Percentiles rank a stretch among this genome's conserved stretches.
Conservation (phyloP, 1,140 invertebrate species). For the Geopemphigus sp. region DNA sequence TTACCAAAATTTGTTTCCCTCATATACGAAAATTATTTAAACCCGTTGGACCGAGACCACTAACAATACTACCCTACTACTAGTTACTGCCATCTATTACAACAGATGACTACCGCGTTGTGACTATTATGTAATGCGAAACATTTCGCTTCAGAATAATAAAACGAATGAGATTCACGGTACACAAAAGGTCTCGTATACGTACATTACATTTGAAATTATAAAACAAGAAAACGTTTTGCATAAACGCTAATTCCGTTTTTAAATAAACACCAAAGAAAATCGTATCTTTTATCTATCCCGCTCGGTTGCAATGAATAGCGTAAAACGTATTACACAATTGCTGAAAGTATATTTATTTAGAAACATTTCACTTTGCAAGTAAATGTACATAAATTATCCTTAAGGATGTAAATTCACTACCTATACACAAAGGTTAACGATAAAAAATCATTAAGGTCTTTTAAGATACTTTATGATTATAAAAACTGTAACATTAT, state of each 20-base stretch:
- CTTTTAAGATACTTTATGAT: background rate
- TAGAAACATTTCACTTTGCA: background rate
- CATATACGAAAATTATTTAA: constrained; percentile 14
- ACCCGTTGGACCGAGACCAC: background rate
- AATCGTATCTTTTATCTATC: background rate
- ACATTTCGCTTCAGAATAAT: background rate
- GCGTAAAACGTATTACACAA: background rate
- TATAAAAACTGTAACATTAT: background rate
- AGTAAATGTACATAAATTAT: background rate
- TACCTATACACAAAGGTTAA: background rate
- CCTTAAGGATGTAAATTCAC: background rate
- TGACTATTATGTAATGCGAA: constrained; percentile 1
- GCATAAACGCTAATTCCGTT: constrained; percentile 3
- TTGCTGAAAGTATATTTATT: background rate
- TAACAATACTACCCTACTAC: no score
- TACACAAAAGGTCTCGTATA: background rate
- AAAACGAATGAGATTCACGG: background rate
- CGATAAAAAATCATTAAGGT: background rate
- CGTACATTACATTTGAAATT: background rate
- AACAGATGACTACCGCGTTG: background rate
- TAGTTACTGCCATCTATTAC: background rate
- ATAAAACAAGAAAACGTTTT: constrained; percentile 17
- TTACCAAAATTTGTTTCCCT: constrained; percentile 18
- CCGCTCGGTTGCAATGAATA: background rate
- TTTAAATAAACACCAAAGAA: no score